Evolutionary conservation across 2,797 vertebrate genomes (phyloP), one percentile per base, ranked within the genome.

Genomic region (Rhabdophis nuchalis): DNA sequence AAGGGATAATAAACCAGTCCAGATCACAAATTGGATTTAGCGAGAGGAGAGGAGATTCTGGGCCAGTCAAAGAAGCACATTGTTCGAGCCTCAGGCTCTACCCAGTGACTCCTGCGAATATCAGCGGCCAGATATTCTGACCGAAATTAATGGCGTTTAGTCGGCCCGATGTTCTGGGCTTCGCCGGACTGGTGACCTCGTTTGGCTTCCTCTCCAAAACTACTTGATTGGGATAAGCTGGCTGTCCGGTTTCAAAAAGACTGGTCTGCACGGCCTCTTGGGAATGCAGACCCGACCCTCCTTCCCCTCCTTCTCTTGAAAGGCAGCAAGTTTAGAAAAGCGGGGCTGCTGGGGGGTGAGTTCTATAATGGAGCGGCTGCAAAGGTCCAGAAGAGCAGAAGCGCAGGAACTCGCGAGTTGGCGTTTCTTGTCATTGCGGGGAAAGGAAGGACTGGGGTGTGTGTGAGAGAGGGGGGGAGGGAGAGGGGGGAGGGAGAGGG

Each of bases 381-480:
- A 85, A 64, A 4, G 56, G 56, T 25, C 14, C 56, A 41, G 36
- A 46, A 3, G 29, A 20, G 8, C 85, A n/a, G 52, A 18, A 77
- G 85, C n/a, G 14, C 4, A 88, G 58, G 25, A 61, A 23, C 4
- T 58, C 13, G 0, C 52, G 36, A 46, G 20, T 46, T 77, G 8
- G 3, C 32, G 10, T n/a, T 52, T 64, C 23, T 23, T 27, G 58
- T 68, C 87, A 41, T 52, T 2, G 25, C 56, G 27, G 1, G 10
- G 2, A 12, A 27, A 13, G 8, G 9, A 2, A 0, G 3, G 41
- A 10, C 4, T 0, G 0, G 18, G 6, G 56, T 2, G 16, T 6
- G 56, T 3, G 14, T 0, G 54, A 56, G 54, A 56, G n/a, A n/a
- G 14, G 14, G 54, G 4, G 54, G 16, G 13, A 14, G 53, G 4